Percentiles rank a stretch among this genome's conserved stretches.
Conservation (phyloP, 1,140 invertebrate genomes). For the Magallana ariakensis region DNA sequence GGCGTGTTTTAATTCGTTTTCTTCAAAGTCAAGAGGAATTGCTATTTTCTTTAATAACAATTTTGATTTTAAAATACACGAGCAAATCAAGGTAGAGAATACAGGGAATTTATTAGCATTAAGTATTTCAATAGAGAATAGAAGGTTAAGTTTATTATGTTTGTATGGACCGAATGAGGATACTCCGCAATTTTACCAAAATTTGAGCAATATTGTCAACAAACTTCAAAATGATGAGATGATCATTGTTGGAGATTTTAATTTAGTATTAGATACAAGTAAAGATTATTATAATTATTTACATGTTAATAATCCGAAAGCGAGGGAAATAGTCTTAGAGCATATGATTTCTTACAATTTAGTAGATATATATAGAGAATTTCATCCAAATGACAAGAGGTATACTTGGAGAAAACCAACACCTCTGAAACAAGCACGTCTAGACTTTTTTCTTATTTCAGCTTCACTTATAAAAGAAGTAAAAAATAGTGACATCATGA, state of each 20-base stretch:
- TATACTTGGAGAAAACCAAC: conserved; percentile 39
- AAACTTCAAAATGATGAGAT: background rate
- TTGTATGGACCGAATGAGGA: conserved; percentile 40
- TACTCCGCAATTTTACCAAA: background rate
- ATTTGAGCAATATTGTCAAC: background rate
- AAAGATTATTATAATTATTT: conserved; percentile 33
- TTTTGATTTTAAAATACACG: conserved; percentile 34
- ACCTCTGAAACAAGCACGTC: conserved; percentile 42
- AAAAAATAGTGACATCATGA: conserved; percentile 28
- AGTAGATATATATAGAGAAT: conserved; percentile 39
- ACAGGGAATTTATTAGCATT: conserved; percentile 23
- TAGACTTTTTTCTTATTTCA: conserved; percentile 44
- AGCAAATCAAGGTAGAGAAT: background rate
- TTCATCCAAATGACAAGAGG: conserved; percentile 34
- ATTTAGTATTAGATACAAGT: conserved; percentile 6
- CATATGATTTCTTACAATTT: background rate
- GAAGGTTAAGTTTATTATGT: conserved; percentile 10
- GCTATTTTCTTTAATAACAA: conserved; percentile 41
- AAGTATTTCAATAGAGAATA: conserved; percentile 11
- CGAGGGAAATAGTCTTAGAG: conserved; percentile 13
- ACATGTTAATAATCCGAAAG: conserved; percentile 44
- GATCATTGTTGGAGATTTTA: conserved; percentile 32
- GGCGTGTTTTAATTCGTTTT: conserved; percentile 3
- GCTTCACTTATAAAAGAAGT: conserved; percentile 20
- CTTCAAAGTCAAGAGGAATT: conserved; percentile 12